Base-by-base conservation (phyloP, 2,888 invertebrate genomes). In the Autographa pulchrina region DNA sequence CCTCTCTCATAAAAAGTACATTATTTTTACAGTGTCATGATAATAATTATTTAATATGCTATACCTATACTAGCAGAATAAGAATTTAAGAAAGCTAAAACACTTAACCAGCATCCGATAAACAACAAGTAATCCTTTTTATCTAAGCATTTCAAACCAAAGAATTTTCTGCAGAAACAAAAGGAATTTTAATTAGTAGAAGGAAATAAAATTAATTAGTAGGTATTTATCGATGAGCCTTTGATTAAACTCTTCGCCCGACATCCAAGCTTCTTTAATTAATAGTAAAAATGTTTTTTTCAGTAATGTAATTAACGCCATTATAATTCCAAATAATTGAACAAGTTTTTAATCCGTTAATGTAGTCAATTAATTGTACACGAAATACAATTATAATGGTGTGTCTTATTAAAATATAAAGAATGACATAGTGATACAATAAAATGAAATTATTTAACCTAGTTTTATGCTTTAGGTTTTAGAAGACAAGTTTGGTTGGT, bases 221-320 rank as follows among this genome's bases (percentile, higher is more conserved):
- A 86, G 87, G 88, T 89, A 91, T 90, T 89, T 88, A 90, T 91
- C 85, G 88, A 86, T 80, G 84, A 85, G 84, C 84, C 86, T 88
- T 87, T 90, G 88, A 91, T 89, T 90, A 91, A 91, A 88, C 86
- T 88, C 86, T 85, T 83, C 77, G 70, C 68, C 78, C 72, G 81
- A 82, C 84, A 83, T 89, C 83, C 84, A 75, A 83, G 80, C 80
- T 85, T 85, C 82, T 86, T 86, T 90, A 90, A 89, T 91, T 88
- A 90, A 89, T 85, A 83, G 81, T 80, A 80, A 84, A 85, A 85
- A 80, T 85, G 81, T 86, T 84, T 85, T n/a, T 87, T 85, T 82
- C 76, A 74, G 62, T 74, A 56, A 71, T 82, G 77, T 85, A 87
- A 86, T 87, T 85, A 86, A 80, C 77, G 76, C 65, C 66, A 60